Conservation (phyloP, 1,140 invertebrate genomes). For the Papilio machaon region DNA sequence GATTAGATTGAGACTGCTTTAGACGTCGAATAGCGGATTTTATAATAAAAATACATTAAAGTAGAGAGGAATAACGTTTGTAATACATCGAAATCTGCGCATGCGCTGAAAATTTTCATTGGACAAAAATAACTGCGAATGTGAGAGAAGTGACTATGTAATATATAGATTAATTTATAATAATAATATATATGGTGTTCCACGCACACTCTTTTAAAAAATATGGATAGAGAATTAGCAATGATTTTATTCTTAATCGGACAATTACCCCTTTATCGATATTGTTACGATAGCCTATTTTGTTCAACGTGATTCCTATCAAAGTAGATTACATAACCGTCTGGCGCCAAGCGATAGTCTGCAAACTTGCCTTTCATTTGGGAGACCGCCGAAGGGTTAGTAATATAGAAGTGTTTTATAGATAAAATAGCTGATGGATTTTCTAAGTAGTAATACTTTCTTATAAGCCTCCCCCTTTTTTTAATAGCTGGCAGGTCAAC, state of each 20-base stretch:
- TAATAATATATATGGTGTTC: background rate
- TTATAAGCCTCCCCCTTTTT: background rate
- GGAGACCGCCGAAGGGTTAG: background rate
- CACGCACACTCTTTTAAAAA: conserved; percentile 16
- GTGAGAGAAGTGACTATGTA: background rate
- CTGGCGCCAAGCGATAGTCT: background rate
- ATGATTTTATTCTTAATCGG: background rate
- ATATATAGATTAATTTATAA: background rate
- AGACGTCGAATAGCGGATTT: background rate
- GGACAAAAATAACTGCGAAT: background rate
- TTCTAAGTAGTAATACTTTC: background rate
- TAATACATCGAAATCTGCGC: background rate
- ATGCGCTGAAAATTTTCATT: background rate
- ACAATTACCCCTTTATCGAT: background rate
- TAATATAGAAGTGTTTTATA: background rate
- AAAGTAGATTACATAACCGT: conserved; percentile 18
- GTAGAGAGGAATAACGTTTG: too few species aligned
- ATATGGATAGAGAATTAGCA: background rate
- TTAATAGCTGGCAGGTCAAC: background rate
- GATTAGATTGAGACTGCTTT: background rate
- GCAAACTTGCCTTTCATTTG: conserved; percentile 38
- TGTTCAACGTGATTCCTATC: background rate
- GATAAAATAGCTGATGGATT: background rate
- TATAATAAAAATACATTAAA: background rate
- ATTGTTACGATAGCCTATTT: background rate